Evolutionary conservation across 2,888 invertebrate species (phyloP).

Genomic region (Hirtodrosophila confusa): DNA sequence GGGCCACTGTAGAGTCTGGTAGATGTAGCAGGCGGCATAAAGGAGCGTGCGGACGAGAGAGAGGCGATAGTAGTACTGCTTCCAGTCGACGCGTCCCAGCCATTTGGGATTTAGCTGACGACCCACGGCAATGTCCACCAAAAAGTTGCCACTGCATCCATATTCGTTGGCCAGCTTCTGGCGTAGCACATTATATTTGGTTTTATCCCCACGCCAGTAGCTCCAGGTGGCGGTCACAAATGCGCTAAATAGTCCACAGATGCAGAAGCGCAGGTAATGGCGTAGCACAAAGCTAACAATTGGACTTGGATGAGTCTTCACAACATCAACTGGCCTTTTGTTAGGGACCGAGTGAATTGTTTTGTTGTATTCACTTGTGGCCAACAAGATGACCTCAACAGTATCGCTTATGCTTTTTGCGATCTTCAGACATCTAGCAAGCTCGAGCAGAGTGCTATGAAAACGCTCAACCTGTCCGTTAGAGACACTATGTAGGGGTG

Average conservation of each 20-base stretch:
- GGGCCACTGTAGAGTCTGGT: too few species aligned
- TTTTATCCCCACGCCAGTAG: constrained; percentile 84
- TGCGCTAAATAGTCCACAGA: constrained; percentile 85
- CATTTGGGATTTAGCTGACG: constrained; percentile 87
- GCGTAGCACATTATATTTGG: constrained; percentile 60
- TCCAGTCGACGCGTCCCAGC: constrained; percentile 86
- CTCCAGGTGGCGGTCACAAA: constrained; percentile 85
- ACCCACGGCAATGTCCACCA: constrained; percentile 88
- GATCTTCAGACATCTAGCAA: not conserved
- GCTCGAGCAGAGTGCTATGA: not conserved
- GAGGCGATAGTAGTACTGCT: constrained; percentile 85
- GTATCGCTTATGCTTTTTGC: constrained; percentile 13
- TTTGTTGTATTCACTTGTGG: constrained; percentile 11
- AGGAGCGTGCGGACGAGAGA: constrained; percentile 84
- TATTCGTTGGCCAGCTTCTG: constrained; percentile 84
- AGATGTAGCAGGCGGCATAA: too few species aligned
- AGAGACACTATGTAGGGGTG: constrained; percentile 1
- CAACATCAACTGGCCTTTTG: constrained; percentile 2
- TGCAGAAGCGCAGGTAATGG: constrained; percentile 85
- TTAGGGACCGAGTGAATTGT: constrained; percentile 16
- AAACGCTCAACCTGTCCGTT: constrained; percentile 1
- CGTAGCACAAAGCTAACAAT: constrained; percentile 84
- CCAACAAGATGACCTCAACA: constrained; percentile 12
- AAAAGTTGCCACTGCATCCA: too few species aligned
- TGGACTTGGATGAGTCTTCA: constrained; percentile 46